These are phyloP conservation scores for Elephantulus edwardii DNA, from an alignment of 2,113 vertebrate species.

Conservation along the genomic window DNA sequence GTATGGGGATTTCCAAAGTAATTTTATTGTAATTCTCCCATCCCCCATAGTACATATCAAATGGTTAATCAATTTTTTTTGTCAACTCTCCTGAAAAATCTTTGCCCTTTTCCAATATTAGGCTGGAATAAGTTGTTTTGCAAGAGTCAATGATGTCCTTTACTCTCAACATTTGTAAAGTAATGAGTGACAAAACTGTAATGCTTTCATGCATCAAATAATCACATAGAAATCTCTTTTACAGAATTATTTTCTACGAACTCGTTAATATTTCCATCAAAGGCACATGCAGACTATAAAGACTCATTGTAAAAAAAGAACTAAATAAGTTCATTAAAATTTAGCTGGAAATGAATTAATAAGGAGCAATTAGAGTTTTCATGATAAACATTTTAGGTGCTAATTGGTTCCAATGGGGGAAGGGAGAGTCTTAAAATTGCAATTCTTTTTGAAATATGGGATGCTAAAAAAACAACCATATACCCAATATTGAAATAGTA, in stretches of 20 bases:
- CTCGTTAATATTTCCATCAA: conserved; percentile 56
- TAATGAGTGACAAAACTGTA: conserved; percentile 57
- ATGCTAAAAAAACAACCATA: not conserved
- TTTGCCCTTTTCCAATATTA: not conserved
- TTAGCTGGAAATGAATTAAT: conserved; percentile 52
- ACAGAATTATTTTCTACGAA: conserved; percentile 10
- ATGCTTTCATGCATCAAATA: conserved; percentile 53
- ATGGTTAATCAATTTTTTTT: not conserved
- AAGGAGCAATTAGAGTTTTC: conserved; percentile 54
- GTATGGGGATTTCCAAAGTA: not conserved
- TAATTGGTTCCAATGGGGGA: conserved; percentile 53
- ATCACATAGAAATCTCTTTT: conserved; percentile 41
- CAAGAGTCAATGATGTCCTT: conserved; percentile 19
- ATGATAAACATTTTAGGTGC: conserved; percentile 46
- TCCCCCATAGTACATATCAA: not conserved
- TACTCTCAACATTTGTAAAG: conserved; percentile 44
- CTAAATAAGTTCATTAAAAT: conserved; percentile 65
- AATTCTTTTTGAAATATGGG: conserved; percentile 3
- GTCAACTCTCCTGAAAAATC: not conserved
- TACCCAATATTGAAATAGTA: not conserved
- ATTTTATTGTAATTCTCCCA: not conserved
- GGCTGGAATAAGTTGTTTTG: not conserved
- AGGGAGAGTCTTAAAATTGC: not conserved
- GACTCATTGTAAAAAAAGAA: conserved; percentile 43
- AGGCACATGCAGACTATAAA: conserved; percentile 36